phyloP scores from a whole-genome alignment of 2,888 invertebrate genomes.

The Agonum fuliginosum region DNA sequence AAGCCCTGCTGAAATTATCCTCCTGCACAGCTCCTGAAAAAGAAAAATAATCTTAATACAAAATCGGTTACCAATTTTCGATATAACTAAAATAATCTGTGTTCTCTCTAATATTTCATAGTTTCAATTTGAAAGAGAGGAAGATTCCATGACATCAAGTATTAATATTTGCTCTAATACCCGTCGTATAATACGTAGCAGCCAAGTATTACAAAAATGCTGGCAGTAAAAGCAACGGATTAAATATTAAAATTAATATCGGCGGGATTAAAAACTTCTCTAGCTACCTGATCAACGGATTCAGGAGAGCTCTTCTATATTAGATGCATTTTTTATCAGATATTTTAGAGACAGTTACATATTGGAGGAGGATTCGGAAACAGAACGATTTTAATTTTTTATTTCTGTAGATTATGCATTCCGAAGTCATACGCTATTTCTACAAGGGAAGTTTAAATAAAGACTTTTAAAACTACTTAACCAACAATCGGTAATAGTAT shows the following conservation, averaged over 20 bases:
- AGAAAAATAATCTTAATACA: too few relatives aligned
- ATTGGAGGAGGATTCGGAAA: background rate
- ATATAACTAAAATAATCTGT: too few relatives aligned
- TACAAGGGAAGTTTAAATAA: too few relatives aligned
- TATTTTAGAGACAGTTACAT: background rate
- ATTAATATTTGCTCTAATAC: background rate
- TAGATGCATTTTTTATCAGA: background rate
- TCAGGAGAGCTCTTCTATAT: background rate
- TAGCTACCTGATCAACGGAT: background rate
- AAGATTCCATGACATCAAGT: background rate
- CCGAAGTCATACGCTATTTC: background rate
- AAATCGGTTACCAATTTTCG: too few relatives aligned
- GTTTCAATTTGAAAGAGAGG: background rate
- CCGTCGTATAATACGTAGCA: background rate
- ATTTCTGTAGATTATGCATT: background rate
- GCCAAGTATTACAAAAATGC: background rate
- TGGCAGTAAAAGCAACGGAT: background rate
- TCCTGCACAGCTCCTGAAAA: too few relatives aligned
- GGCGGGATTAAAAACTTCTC: constrained; percentile 32
- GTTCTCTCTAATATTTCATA: too few relatives aligned
- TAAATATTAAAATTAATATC: constrained; percentile 37
- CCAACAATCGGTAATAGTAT: too few relatives aligned
- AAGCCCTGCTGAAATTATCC: too few relatives aligned
- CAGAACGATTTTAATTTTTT: background rate
- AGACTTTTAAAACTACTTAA: too few relatives aligned